phyloP scores from a whole-genome alignment of 2,113 vertebrate species.

The Vireo altiloquus region DNA sequence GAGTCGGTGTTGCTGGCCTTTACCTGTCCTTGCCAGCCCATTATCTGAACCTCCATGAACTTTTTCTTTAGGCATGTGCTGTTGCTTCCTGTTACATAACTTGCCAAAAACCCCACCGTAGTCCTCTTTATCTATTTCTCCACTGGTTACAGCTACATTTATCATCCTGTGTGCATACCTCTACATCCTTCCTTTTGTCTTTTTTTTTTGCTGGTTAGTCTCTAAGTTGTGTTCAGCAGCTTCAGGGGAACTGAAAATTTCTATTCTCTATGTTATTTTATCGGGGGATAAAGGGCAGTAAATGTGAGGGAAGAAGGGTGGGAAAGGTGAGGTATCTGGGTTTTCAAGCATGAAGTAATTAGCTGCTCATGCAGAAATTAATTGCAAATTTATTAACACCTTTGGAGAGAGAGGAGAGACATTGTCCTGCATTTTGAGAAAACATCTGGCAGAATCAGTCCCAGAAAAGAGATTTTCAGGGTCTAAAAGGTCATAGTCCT shows the following conservation, averaged over 20 bases:
- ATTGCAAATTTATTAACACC: neutral
- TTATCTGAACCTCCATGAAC: neutral
- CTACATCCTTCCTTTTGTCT: too few relatives aligned
- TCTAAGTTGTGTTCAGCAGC: neutral
- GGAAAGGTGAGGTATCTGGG: neutral
- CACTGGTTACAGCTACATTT: neutral
- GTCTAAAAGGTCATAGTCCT: neutral
- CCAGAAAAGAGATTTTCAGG: neutral
- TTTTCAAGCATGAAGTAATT: neutral
- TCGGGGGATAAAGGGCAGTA: neutral
- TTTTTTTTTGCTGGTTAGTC: neutral
- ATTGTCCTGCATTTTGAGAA: neutral
- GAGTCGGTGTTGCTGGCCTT: neutral
- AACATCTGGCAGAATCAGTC: neutral
- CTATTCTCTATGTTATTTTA: neutral
- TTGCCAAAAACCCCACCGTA: rapidly evolving
- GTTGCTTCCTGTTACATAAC: neutral
- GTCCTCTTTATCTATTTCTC: neutral
- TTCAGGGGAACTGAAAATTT: neutral
- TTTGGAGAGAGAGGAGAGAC: neutral
- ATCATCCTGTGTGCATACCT: too few relatives aligned
- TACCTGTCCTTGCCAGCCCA: neutral
- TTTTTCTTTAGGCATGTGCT: neutral
- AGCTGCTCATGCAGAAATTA: neutral
- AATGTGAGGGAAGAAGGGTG: neutral